Base-by-base conservation (phyloP, 2,888 invertebrate species). In the Abscondita cerata region DNA sequence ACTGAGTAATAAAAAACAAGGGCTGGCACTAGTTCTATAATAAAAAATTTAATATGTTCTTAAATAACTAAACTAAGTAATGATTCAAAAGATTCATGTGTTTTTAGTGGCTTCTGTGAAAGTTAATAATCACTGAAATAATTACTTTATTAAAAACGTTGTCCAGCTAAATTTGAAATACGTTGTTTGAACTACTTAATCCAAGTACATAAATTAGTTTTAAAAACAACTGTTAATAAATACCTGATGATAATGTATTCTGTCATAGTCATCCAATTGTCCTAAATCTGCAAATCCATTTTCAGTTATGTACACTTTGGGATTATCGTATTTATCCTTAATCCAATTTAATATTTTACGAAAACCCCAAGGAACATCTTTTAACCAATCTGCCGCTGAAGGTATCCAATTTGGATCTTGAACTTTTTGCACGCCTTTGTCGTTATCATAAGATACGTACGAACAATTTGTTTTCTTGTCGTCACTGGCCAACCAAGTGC, bases 271-370 rank as follows among this genome's bases (percentile, higher is more conserved):
- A 0, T 80, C 53, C 0, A 81, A 69, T 0, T 81, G 79, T 0
- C 80, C 81, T 0, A 63, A 16, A 8, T 82, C 81, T 1, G 84
- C 80, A 77, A 81, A 81, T 1, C 85, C 86, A 53, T 84, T 86
- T 68, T 84, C 86, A 0, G 83, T 82, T 1, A 86, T 70, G 53
- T 80, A 81, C 2, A 86, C 76, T 19, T 81, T 76, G 0, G 84
- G 83, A 70, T 85, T 83, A 38, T 80, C 76, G 15, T 57, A 57
- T 18, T 44, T n/a, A 0, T n/a, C 8, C 44, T 52, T 57, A 19
- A 51, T 57, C 41, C 82, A 81, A 5, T 78, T 71, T 0, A 87
- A 71, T 0, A 85, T 56, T 57, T 84, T 83, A 59, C 76, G 74
- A 63, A 87, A 81, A 0, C 85, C 86, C 81, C 83, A 82, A 0